These are phyloP conservation scores for Littorina saxatilis DNA, from an alignment of 1,140 invertebrate genomes.

Conservation along the genomic window DNA sequence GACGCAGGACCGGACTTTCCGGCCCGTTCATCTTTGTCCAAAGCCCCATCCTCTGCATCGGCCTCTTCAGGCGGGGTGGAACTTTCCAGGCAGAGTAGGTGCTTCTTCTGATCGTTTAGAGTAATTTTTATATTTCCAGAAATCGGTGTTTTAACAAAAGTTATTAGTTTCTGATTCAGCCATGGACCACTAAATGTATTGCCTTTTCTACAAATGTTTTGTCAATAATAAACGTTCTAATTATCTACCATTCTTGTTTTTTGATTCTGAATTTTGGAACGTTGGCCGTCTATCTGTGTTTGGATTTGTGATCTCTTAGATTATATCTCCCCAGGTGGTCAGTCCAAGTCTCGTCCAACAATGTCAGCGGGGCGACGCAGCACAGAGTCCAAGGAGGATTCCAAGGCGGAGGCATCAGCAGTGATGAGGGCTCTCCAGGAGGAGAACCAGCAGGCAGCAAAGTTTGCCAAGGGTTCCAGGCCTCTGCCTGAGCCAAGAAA, in stretches of 20 bases:
- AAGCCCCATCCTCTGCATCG: neutral
- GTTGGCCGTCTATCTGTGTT: no score
- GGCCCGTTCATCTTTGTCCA: neutral
- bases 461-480: conserved; percentile 43
- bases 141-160: no score
- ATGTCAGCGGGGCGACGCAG: conserved; percentile 55
- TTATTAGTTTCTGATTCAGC: no score
- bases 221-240: no score
- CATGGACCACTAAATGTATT: no score
- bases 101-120: no score
- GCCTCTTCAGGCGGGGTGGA: neutral
- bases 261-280: no score
- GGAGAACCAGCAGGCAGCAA: conserved; percentile 61
- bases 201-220: neutral
- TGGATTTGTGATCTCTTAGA: no score
- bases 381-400: conserved; percentile 47
- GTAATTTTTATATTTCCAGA: no score
- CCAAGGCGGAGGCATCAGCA: conserved; percentile 58
- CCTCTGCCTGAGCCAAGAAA: conserved; percentile 41
- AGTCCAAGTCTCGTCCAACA: conserved; percentile 37
- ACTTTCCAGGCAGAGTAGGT: neutral
- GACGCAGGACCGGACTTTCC: conserved; percentile 22
- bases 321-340: neutral
- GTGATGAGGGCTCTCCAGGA: conserved; percentile 61
- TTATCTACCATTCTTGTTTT: no score